These are phyloP conservation scores for Gambusia yucatana DNA, from an alignment of 2,797 vertebrate species.

Conservation along the genomic window DNA sequence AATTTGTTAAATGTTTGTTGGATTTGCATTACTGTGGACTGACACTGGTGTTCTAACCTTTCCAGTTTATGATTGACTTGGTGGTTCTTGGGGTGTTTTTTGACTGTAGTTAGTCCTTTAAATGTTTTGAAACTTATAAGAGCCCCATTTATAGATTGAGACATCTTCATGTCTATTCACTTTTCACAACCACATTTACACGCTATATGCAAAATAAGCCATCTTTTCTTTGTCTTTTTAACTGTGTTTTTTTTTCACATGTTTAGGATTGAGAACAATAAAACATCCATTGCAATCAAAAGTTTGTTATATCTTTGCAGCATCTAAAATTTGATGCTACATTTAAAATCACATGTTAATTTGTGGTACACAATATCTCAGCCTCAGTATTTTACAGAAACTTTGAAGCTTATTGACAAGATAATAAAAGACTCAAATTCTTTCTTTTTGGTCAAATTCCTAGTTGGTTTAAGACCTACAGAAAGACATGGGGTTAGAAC, in stretches of 20 bases:
- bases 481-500: conserved; percentile 26
- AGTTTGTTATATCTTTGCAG: conserved; percentile 30
- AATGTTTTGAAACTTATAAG: not conserved
- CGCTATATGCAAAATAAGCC: not conserved
- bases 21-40: not conserved
- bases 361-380: conserved; percentile 54
- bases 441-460: conserved; percentile 26
- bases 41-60: not conserved
- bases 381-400: conserved; percentile 50
- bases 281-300: not conserved
- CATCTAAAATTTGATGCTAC: conserved; percentile 24
- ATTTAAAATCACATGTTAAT: conserved; percentile 47
- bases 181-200: not conserved
- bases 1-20: not conserved
- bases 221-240: not conserved
- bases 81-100: not conserved
- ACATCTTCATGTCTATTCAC: not conserved
- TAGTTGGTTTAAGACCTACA: conserved; percentile 25
- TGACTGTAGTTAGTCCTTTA: not conserved
- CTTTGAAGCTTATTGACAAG: conserved; percentile 18
- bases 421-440: conserved; percentile 19
- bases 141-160: not conserved
- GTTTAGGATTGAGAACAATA: not conserved
- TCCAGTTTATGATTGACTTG: not conserved
- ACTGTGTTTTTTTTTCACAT: not conserved